Base-by-base conservation (phyloP, 2,888 invertebrate species). In the Monochamus alternatus region DNA sequence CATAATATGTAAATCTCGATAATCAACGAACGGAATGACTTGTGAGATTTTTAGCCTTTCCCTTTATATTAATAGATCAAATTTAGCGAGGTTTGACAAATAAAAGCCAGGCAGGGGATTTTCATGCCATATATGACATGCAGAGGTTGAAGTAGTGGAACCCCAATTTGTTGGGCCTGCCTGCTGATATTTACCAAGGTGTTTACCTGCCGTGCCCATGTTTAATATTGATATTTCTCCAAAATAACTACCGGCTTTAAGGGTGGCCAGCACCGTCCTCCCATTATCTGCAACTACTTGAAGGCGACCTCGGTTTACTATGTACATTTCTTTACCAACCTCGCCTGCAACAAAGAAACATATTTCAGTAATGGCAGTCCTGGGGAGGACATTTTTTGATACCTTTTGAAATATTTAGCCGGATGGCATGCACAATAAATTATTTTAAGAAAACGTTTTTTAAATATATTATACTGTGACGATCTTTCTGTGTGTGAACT, bases 301-400 rank as follows among this genome's bases (percentile, higher is more conserved):
- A 87, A 98, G 93, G 84, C 97, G 93, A 81, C 99, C 98, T 85
- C 98, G 92, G 91, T 98, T 98, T 84, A 99, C 98, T 91, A 99
- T 98, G 92, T 99, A 99, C 98, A 99, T 99, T 91, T 98, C 98
- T 90, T 98, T 98, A 83, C 98, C 98, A 82, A 99, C 98, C 92
- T 99, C 98, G 86, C 98, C 98, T 98, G 92, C 4, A 81, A 83
- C 67, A 81, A 73, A 77, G 47, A 66, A 1, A 43, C 30, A 8
- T 12, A 8, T 65, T 55, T 55, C 22, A 55, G 55, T 22, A 55
- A 55, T 4, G 9, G 51, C 5, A 9, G 3, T 10, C 9, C 10
- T 5, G 4, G 38, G 38, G 7, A 38, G 7, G 2, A 38, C 1
- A 5, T 38, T 38, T 5, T 38, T 38, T 38, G 5, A 38, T 4